Conservation (phyloP, 92 coral and sea anemone species). For the Siderastrea siderea region DNA sequence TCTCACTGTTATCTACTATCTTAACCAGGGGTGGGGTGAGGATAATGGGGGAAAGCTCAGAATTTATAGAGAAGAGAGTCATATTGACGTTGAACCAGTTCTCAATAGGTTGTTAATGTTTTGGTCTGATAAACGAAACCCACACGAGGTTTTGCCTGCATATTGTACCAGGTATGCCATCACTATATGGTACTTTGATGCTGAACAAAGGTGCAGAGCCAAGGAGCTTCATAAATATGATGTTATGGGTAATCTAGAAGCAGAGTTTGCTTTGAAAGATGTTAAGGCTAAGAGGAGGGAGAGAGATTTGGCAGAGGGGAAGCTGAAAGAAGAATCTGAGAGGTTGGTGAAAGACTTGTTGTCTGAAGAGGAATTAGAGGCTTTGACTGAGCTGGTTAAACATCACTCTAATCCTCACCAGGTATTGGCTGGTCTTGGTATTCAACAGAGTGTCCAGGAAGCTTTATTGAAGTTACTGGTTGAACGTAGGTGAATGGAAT, state of each 20-base stretch:
- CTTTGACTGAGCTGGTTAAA: conserved; percentile 63
- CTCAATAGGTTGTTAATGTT: conserved; percentile 90
- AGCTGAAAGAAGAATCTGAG: conserved; percentile 76
- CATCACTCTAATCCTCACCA: conserved; percentile 64
- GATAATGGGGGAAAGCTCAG: conserved; percentile 89
- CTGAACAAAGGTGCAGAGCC: conserved; percentile 79
- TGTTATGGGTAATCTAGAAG: conserved; percentile 47
- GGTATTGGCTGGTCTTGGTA: conserved; percentile 41
- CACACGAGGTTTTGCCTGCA: conserved; percentile 96
- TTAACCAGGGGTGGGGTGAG: conserved; percentile 90
- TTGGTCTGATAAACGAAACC: conserved; percentile 94
- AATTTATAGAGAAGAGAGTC: conserved; percentile 69
- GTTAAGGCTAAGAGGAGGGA: conserved; percentile 72
- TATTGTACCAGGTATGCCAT: conserved; percentile 87
- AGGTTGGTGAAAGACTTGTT: conserved; percentile 60
- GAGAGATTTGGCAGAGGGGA: conserved; percentile 70
- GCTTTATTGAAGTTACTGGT: conserved; percentile 68
- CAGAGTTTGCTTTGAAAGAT: conserved; percentile 73
- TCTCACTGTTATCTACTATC: conserved; percentile 80
- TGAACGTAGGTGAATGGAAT: conserved; percentile 25
- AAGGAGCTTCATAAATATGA: conserved; percentile 63
- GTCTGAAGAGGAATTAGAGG: conserved; percentile 75
- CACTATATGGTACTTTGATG: conserved; percentile 95
- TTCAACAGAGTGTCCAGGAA: conserved; percentile 64
- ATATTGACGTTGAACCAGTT: conserved; percentile 87